Percentiles rank a stretch among this genome's conserved stretches.
Conservation (phyloP, 64 coral and sea anemone genomes). For the Dendronephthya gigantea region DNA sequence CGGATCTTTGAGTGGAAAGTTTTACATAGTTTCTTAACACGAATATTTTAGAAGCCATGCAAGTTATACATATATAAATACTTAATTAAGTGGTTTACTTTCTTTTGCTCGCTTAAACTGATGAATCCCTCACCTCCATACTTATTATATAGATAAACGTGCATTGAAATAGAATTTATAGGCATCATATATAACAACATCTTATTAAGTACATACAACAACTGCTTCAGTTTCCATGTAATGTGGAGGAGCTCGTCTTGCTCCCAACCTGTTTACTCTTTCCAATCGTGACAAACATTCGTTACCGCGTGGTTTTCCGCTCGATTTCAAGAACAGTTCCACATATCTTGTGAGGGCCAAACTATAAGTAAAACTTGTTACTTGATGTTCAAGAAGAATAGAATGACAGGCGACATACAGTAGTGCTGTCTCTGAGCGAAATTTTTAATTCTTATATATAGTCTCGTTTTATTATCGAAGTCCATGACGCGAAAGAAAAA, state of each 20-base stretch:
- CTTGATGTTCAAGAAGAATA: neutral
- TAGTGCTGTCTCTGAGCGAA: no score
- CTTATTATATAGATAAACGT: neutral
- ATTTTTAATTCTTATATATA: no score
- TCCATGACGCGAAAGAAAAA: no score
- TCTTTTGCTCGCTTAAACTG: no score
- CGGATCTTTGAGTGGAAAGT: no score
- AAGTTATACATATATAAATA: no score
- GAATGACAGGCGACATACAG: no score
- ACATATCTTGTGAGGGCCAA: neutral
- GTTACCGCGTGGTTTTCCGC: neutral
- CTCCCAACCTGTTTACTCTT: neutral
- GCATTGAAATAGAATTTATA: neutral
- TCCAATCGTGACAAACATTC: neutral
- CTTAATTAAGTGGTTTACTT: no score
- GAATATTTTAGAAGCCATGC: no score
- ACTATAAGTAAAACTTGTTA: neutral
- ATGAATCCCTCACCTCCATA: neutral
- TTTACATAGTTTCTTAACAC: no score
- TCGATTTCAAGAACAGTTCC: slow-evolving; percentile 10
- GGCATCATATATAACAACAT: neutral
- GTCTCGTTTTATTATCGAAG: no score
- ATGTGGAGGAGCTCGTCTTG: slow-evolving; percentile 7
- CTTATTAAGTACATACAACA: neutral
- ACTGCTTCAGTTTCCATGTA: slow-evolving; percentile 17